A percentile compares a stretch with the other conserved stretches of the same genome.
Conservation (phyloP, 2,113 vertebrate genomes). For the Benitochromis conjunctus region DNA sequence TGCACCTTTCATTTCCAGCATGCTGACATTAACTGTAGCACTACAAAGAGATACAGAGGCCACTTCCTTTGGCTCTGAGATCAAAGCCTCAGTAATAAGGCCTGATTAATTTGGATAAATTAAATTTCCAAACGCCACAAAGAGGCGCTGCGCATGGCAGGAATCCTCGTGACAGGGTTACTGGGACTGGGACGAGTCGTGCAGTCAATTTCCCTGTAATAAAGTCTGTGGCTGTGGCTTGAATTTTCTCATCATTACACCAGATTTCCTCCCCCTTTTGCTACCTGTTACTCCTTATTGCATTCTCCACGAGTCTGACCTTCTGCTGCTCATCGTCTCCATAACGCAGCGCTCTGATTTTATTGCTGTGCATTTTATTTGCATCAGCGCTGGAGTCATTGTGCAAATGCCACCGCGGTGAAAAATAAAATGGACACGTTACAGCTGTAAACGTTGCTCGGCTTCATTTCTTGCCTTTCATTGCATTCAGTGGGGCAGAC, state of each 20-base stretch:
- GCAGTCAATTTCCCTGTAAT: conserved; percentile 22
- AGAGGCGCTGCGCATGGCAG: not conserved
- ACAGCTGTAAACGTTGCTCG: not conserved
- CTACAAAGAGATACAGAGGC: conserved; percentile 38
- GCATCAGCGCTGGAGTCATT: not conserved
- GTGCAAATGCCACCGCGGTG: not conserved
- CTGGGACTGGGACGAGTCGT: not conserved
- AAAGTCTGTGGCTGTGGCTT: not conserved
- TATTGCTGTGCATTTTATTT: conserved; percentile 15
- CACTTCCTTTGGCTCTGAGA: conserved; percentile 14
- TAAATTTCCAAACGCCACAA: conserved; percentile 15
- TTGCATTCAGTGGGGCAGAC: not conserved
- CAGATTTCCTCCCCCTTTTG: not conserved
- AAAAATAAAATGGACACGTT: not conserved
- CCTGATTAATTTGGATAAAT: conserved; percentile 53
- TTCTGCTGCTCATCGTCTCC: not conserved
- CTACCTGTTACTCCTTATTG: conserved; percentile 5
- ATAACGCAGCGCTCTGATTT: not conserved
- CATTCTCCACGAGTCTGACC: not conserved
- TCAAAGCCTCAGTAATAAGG: conserved; percentile 52
- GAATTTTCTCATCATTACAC: conserved; percentile 33
- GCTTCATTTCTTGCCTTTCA: not conserved
- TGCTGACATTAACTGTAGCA: conserved; percentile 30
- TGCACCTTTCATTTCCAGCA: conserved; percentile 34
- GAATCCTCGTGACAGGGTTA: conserved; percentile 12